phyloP scores from a whole-genome alignment of 2,113 vertebrate genomes.

The Nansenia antarctica region DNA sequence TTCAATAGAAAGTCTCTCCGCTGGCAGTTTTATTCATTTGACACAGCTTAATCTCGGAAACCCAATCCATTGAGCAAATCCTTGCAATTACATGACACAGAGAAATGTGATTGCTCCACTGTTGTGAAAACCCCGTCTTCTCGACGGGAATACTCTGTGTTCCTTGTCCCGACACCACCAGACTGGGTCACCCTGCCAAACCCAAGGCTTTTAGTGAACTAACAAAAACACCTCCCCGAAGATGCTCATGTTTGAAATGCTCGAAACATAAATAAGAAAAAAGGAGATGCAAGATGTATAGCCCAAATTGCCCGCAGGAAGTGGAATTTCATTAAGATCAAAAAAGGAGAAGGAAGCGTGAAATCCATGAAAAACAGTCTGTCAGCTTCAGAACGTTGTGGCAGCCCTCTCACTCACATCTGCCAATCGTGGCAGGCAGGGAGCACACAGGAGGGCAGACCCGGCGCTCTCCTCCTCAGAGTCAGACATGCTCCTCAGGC shows the following conservation, averaged over 20 bases:
- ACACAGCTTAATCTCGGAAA: conserved; percentile 2
- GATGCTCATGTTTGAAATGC: conserved; percentile 11
- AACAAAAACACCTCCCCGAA: conserved; percentile 8
- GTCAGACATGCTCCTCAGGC: no score
- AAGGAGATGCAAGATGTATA: no score
- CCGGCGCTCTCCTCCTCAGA: no score
- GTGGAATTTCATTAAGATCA: no score
- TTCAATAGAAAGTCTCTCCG: no score
- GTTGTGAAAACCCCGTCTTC: conserved; percentile 34
- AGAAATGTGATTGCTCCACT: conserved; percentile 35
- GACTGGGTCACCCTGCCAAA: conserved; percentile 29
- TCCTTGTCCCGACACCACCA: conserved; percentile 14
- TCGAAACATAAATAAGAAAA: neutral
- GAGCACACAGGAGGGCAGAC: no score
- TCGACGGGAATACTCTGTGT: conserved; percentile 30
- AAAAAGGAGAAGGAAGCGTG: no score
- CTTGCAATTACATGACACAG: conserved; percentile 24
- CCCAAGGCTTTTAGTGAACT: conserved; percentile 1
- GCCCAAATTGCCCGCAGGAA: no score
- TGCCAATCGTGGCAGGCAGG: no score
- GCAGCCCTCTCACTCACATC: no score
- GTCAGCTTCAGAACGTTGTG: no score
- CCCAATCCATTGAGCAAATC: conserved; percentile 19
- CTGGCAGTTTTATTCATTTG: neutral
- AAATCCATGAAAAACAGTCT: no score